Percentiles rank a stretch among this genome's conserved stretches.
Evolutionary conservation across 2,888 invertebrate species (phyloP).

Genomic region (Cephus sareptanus): DNA sequence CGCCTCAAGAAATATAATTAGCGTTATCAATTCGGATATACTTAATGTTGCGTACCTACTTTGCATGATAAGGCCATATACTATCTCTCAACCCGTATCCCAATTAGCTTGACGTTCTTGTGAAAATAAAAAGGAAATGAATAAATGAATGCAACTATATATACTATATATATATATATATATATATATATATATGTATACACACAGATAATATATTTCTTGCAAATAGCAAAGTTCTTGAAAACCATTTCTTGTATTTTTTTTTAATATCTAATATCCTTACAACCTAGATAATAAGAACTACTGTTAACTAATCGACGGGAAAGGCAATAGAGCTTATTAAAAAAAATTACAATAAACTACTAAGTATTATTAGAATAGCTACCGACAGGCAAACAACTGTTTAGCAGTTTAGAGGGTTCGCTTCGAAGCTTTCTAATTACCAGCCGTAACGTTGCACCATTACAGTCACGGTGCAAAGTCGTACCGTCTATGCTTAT

Average conservation of each 20-base stretch:
- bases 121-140: not conserved
- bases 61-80: not conserved
- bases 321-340: not conserved
- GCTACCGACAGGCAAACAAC: not conserved
- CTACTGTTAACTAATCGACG: not conserved
- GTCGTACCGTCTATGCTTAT: not conserved
- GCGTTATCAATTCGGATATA: conserved; percentile 10
- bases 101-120: not conserved
- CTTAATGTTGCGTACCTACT: not conserved
- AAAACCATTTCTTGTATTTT: not conserved
- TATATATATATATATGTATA: not conserved
- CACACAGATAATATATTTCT: not conserved
- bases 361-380: not conserved
- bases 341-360: not conserved
- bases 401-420: conserved; percentile 8
- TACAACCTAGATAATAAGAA: not conserved
- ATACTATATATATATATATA: not conserved
- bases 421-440: conserved; percentile 10
- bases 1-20: conserved; percentile 14
- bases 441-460: conserved; percentile 1
- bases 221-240: not conserved
- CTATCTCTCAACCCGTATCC: not conserved
- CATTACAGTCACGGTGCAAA: not conserved
- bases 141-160: not conserved
- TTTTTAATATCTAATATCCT: not conserved